These are phyloP conservation scores for Mesembrinibis cayennensis DNA, from an alignment of 2,113 vertebrate species.

Conservation along the genomic window DNA sequence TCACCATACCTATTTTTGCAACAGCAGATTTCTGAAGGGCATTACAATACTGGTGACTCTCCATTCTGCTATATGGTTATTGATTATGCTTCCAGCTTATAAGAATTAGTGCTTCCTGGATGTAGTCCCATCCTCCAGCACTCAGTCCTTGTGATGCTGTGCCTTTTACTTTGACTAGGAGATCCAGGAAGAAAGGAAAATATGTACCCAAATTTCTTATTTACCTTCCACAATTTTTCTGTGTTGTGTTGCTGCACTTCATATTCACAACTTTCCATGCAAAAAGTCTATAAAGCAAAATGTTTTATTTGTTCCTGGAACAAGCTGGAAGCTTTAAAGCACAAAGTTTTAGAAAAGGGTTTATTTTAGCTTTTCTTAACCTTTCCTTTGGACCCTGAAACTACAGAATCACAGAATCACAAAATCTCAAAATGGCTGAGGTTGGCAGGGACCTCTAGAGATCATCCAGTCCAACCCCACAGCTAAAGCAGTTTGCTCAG, in stretches of 20 bases:
- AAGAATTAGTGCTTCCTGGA: background rate
- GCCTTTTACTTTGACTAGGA: background rate
- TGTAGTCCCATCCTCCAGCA: background rate
- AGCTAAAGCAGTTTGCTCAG: background rate
- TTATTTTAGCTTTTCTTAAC: background rate
- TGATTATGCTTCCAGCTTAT: background rate
- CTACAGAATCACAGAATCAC: background rate
- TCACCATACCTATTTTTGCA: background rate
- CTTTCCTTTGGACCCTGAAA: background rate
- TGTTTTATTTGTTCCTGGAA: background rate
- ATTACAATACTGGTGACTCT: background rate
- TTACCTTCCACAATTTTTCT: background rate
- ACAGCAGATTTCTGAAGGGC: background rate
- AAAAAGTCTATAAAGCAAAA: background rate
- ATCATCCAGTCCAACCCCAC: background rate
- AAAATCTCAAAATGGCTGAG: background rate
- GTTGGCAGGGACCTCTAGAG: background rate
- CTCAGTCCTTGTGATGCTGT: background rate
- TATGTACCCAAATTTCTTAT: background rate
- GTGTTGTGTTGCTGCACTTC: background rate
- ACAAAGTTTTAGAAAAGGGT: background rate
- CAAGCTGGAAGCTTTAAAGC: background rate
- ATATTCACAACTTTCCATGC: background rate
- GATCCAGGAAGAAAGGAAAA: background rate
- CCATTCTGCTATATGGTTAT: background rate